Evolutionary conservation across 2,113 vertebrate species (phyloP), one percentile per base, ranked within the genome.

Genomic region (Scalopus aquaticus): DNA sequence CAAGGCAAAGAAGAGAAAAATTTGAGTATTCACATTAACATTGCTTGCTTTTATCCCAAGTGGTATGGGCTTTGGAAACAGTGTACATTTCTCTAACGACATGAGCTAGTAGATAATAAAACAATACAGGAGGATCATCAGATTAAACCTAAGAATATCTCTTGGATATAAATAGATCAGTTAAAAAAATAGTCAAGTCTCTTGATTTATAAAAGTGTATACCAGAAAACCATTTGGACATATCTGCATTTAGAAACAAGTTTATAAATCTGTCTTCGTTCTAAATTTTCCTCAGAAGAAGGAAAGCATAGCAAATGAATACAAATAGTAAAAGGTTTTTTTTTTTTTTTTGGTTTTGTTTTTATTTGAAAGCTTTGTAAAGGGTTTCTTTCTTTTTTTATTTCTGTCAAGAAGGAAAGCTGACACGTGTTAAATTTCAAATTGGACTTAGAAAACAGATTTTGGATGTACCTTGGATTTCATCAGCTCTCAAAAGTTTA

Each of bases 401-500:
- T 16, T 6, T 39, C 13, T 35, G 44, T 60, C 56, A 86, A 69
- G 64, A 62, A 96, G 80, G 56, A 96, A 89, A 6, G 78, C 49
- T 16, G 56, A 37, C 37, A 39, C 74, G n/a, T 70, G 32, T 54
- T 91, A 7, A 94, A 28, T 93, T 96, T 93, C 80, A 67, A 92
- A n/a, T 74, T 94, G 69, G 37, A 35, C 83, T 93, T 88, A 67
- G 92, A 92, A 84, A 15, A 91, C 44, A 72, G 85, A n/a, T 35
- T 67, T 91, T 77, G 32, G 70, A 60, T 56, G 49, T n/a, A 26
- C 79, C 12, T 94, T 54, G 78, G 87, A 92, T 26, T 64, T 65
- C 88, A 67, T 90, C 69, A 95, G 39, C 42, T 95, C 7, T 3
- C 51, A 91, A 39, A 70, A 89, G 26, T 93, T 95, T 17, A 91